These are phyloP conservation scores for Tenthredo notha DNA, from an alignment of 2,888 invertebrate species.

Conservation along the genomic window DNA sequence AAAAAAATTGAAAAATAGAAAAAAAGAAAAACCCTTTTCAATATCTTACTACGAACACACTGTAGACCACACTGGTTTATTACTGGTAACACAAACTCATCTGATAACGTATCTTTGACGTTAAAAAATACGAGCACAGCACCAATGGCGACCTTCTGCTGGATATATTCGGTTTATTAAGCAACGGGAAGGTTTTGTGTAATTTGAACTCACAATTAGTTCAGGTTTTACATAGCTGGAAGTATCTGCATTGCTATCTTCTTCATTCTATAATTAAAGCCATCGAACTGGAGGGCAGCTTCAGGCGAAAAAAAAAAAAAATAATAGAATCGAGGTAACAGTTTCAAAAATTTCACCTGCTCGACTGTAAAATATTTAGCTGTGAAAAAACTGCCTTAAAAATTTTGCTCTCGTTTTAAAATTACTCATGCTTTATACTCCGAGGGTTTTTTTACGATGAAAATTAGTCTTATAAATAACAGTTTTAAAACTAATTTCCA, in stretches of 20 bases:
- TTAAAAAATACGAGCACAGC: conserved; percentile 8
- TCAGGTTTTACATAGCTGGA: background rate
- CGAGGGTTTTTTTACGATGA: background rate
- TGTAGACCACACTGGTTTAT: conserved; percentile 17
- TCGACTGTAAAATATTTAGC: background rate
- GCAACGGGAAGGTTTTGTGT: background rate
- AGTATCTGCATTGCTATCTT: background rate
- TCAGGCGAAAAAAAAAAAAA: background rate
- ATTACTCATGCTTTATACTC: background rate
- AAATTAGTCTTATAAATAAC: background rate
- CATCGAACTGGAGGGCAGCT: background rate
- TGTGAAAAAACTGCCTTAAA: background rate
- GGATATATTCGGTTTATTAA: conserved; percentile 8
- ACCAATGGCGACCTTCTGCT: background rate
- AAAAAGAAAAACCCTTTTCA: background rate
- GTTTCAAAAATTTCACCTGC: conserved; percentile 1
- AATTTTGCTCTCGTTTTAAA: background rate
- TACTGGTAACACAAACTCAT: conserved; percentile 24
- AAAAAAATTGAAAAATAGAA: background rate
- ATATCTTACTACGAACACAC: conserved; percentile 16
- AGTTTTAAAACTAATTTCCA: background rate
- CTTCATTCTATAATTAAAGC: background rate
- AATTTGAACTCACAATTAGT: background rate
- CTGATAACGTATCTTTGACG: conserved; percentile 37
- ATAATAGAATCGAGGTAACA: background rate